Conservation (phyloP, 2,888 invertebrate genomes). For the Coenonympha arcania region DNA sequence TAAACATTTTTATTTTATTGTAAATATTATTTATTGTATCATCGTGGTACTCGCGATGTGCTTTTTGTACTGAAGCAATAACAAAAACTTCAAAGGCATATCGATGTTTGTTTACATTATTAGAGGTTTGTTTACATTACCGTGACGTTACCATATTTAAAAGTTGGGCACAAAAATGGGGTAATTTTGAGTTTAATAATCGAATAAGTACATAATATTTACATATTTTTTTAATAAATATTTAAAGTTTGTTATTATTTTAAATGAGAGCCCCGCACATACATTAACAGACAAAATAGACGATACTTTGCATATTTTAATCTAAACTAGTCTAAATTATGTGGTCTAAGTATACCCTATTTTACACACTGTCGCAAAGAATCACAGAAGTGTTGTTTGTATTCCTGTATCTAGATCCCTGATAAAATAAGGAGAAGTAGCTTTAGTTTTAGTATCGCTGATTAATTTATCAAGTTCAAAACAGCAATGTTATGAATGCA, state of each 20-base stretch:
- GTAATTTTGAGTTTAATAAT: too few species aligned
- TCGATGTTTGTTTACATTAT: not conserved
- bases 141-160: not conserved
- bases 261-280: too few species aligned
- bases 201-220: not conserved
- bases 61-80: conserved; percentile 35
- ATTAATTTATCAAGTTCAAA: too few species aligned
- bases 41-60: conserved; percentile 61
- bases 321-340: conserved; percentile 5
- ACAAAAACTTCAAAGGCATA: conserved; percentile 10
- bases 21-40: conserved; percentile 72
- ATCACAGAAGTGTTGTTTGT: conserved; percentile 6
- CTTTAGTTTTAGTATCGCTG: too few species aligned
- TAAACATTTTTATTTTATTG: conserved; percentile 69
- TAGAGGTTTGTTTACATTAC: too few species aligned
- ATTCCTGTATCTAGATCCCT: conserved; percentile 12
- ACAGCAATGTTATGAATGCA: too few species aligned
- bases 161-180: not conserved
- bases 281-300: conserved; percentile 1
- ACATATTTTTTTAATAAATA: too few species aligned
- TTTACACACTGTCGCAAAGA: not conserved
- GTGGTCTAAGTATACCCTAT: conserved; percentile 1
- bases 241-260: too few species aligned
- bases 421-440: too few species aligned
- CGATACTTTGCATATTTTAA: not conserved